Evolutionary conservation across 2,113 vertebrate species (phyloP).

Genomic region (Chaetops frenatus): DNA sequence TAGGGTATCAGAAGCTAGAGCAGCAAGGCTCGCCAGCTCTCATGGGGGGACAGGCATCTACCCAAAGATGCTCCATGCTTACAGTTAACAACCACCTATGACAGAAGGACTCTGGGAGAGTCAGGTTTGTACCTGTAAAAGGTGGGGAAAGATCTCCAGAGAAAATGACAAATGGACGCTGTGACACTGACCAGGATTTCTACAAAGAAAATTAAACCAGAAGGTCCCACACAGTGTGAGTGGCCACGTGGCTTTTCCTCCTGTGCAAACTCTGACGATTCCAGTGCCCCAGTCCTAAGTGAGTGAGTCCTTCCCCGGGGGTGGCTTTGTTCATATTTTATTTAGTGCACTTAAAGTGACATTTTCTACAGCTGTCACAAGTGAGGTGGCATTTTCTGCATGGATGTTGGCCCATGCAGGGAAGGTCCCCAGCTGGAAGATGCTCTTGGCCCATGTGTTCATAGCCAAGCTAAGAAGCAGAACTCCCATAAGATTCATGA

Average conservation of each 20-base stretch:
- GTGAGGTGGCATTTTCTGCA: conserved; percentile 67
- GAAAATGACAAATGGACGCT: not conserved
- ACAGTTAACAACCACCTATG: not conserved
- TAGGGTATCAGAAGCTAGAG: conserved; percentile 36
- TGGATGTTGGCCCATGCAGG: conserved; percentile 85
- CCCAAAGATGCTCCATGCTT: not conserved
- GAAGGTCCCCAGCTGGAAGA: conserved; percentile 84
- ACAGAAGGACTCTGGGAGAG: not conserved
- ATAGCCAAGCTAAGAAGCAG: conserved; percentile 87
- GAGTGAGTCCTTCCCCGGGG: conserved; percentile 7
- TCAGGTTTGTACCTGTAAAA: not conserved
- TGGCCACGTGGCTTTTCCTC: conserved; percentile 6
- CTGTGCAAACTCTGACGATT: conserved; percentile 13
- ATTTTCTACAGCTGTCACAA: conserved; percentile 48
- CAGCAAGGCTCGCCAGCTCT: not conserved
- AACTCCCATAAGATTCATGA: conserved; percentile 94
- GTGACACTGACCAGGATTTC: conserved; percentile 12
- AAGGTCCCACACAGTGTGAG: not conserved
- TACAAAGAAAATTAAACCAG: conserved; percentile 34
- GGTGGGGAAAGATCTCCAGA: not conserved
- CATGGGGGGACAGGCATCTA: not conserved
- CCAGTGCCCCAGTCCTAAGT: conserved; percentile 43
- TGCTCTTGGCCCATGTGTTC: conserved; percentile 90
- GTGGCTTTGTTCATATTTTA: conserved; percentile 66
- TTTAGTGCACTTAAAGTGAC: conserved; percentile 67